Conservation (phyloP, 2,113 vertebrate species). For the Brachyhypopomus gauderio region DNA sequence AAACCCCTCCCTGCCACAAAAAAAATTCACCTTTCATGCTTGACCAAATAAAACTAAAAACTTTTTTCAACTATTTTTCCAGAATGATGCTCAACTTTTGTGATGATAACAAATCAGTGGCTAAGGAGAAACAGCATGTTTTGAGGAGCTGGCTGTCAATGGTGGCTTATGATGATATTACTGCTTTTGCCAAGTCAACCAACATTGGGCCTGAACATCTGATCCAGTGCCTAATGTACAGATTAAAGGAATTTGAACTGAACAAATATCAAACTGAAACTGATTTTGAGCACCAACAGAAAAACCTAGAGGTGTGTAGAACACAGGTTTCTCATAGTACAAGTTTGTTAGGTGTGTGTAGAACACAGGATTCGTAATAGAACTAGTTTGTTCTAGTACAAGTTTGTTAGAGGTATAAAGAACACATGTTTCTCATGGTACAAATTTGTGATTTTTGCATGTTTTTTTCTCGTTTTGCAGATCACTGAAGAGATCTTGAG, state of each 20-base stretch:
- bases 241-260: conserved; percentile 50
- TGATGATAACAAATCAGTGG: not conserved
- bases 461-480: conserved; percentile 49
- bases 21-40: not conserved
- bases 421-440: not conserved
- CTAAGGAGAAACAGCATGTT: conserved; percentile 59
- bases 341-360: conserved; percentile 53
- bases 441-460: not conserved
- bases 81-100: conserved; percentile 63
- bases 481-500: conserved; percentile 37
- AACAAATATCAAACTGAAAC: not conserved
- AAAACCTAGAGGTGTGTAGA: conserved; percentile 56
- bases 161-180: conserved; percentile 63
- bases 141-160: conserved; percentile 67
- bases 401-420: conserved; percentile 55
- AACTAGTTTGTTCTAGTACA: no score
- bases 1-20: not conserved
- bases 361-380: no score
- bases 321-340: not conserved
- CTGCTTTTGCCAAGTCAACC: conserved; percentile 44
- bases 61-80: not conserved
- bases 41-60: not conserved
- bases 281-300: not conserved
- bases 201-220: conserved; percentile 53
- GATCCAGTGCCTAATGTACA: conserved; percentile 67